Evolutionary conservation across 2,888 invertebrate species (phyloP).

Genomic region (Tineola bisselliella): DNA sequence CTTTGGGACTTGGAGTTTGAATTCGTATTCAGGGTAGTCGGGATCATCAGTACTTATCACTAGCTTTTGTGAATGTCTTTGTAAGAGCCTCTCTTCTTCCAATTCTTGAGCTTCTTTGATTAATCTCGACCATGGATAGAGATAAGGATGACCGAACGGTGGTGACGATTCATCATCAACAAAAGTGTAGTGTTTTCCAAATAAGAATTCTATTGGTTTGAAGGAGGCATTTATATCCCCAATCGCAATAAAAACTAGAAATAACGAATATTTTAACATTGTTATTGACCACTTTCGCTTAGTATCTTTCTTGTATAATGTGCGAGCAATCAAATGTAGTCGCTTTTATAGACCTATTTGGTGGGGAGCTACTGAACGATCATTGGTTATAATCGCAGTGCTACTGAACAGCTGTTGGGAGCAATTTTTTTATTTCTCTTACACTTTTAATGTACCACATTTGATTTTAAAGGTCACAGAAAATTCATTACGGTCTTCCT

Average conservation of each 20-base stretch:
- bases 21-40: too few species aligned
- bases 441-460: too few species aligned
- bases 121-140: constrained; percentile 58
- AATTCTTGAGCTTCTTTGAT: constrained; percentile 42
- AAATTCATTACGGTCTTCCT: too few species aligned
- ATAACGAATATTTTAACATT: constrained; percentile 37
- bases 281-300: constrained; percentile 23
- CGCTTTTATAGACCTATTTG: constrained; percentile 50
- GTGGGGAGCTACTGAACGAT: constrained; percentile 35
- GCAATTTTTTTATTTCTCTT: constrained; percentile 25
- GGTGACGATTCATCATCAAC: constrained; percentile 48
- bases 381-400: constrained; percentile 46
- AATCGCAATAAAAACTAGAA: constrained; percentile 16
- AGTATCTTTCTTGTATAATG: constrained; percentile 20
- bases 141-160: constrained; percentile 43
- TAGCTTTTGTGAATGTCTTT: too few species aligned
- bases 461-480: too few species aligned
- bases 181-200: constrained; percentile 44
- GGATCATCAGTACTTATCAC: too few species aligned
- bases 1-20: constrained; percentile 40
- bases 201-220: constrained; percentile 25
- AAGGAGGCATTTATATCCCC: constrained; percentile 27
- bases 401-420: constrained; percentile 40
- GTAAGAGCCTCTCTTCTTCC: constrained; percentile 27
- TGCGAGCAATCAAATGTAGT: constrained; percentile 24